Conservation (phyloP, 2,797 vertebrate species). For the Tamandua tetradactyla region DNA sequence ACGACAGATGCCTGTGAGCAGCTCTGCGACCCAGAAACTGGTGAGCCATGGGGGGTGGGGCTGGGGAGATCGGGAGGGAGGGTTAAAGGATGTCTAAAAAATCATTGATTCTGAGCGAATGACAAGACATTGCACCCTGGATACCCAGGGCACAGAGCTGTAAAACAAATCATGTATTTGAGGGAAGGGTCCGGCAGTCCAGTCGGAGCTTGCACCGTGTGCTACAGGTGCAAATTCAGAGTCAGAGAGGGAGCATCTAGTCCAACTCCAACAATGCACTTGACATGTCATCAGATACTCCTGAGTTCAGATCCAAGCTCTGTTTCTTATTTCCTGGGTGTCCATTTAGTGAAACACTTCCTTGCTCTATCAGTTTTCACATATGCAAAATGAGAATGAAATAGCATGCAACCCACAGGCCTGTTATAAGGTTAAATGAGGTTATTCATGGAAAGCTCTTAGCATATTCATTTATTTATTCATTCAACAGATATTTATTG, state of each 20-base stretch:
- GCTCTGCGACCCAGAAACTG: slow-evolving; percentile 96
- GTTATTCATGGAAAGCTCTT: not conserved
- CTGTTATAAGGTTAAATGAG: not conserved
- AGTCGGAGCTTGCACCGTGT: not conserved
- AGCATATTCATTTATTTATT: not conserved
- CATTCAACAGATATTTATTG: not conserved
- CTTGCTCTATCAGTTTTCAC: not conserved
- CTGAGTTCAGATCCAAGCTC: not conserved
- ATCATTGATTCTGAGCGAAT: not conserved
- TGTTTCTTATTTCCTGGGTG: not conserved
- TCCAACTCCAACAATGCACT: not conserved
- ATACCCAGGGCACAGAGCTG: not conserved
- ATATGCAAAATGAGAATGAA: not conserved
- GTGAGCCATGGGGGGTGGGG: slow-evolving; percentile 83
- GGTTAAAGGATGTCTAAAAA: not conserved
- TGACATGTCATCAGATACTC: not conserved
- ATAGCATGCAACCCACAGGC: not conserved
- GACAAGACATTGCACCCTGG: not conserved
- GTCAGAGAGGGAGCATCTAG: not conserved
- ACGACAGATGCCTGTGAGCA: slow-evolving; percentile 97
- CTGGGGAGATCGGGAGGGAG: not conserved
- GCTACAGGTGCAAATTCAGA: not conserved
- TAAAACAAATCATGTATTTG: not conserved
- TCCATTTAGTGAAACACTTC: not conserved
- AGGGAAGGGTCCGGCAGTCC: not conserved